phyloP scores from a whole-genome alignment of 2,888 invertebrate genomes.

The Spodoptera littoralis region DNA sequence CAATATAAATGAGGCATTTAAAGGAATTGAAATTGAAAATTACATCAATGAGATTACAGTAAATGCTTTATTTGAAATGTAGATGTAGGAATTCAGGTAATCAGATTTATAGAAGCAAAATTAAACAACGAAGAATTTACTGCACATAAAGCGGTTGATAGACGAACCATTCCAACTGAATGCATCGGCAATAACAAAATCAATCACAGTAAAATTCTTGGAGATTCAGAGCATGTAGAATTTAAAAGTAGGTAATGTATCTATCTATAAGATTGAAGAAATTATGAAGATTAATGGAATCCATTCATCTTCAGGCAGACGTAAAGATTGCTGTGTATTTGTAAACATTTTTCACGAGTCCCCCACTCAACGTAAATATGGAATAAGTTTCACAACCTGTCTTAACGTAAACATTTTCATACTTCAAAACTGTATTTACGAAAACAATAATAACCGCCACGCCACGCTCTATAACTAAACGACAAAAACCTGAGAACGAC shows the following conservation, averaged over 20 bases:
- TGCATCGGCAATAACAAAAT: no score
- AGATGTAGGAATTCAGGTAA: no score
- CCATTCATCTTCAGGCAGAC: not conserved
- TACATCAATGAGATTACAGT: not conserved
- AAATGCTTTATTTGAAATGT: not conserved
- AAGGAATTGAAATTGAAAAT: not conserved
- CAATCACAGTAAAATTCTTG: no score
- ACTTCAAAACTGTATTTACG: constrained; percentile 17
- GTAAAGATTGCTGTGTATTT: not conserved
- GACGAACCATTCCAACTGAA: no score
- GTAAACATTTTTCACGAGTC: constrained; percentile 8
- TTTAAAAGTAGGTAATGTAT: not conserved
- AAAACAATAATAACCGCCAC: constrained; percentile 41
- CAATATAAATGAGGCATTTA: constrained; percentile 6
- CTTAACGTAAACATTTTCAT: constrained; percentile 26
- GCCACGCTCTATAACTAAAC: constrained; percentile 26
- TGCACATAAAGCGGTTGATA: no score
- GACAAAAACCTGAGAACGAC: constrained; percentile 55
- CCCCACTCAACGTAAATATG: constrained; percentile 6
- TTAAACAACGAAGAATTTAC: no score
- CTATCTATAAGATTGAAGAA: no score
- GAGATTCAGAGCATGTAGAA: no score
- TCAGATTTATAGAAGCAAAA: no score
- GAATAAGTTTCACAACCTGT: constrained; percentile 19
- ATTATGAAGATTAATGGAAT: not conserved